These are phyloP conservation scores for Eristalis arbustorum DNA, from an alignment of 2,888 invertebrate species.

Conservation along the genomic window DNA sequence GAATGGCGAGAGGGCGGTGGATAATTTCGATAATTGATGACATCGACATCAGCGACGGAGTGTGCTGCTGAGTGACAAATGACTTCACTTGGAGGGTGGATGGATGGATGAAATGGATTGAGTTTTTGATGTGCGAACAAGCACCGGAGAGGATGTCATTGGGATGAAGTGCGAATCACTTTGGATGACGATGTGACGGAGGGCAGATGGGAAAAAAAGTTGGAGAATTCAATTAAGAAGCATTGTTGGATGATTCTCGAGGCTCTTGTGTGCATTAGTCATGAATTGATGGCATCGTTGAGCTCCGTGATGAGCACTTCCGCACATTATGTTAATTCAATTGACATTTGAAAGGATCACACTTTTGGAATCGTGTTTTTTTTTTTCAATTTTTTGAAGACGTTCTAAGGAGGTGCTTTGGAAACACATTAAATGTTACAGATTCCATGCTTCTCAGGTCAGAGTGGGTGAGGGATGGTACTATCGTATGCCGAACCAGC, in stretches of 20 bases:
- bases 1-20: not conserved
- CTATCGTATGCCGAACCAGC: no score
- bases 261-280: not conserved
- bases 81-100: not conserved
- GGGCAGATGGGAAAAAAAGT: not conserved
- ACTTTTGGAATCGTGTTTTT: not conserved
- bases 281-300: not conserved
- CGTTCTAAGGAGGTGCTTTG: no score
- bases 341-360: not conserved
- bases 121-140: conserved; percentile 22
- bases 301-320: not conserved
- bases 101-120: conserved; percentile 25
- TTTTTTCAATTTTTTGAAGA: no score
- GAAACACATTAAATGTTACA: no score
- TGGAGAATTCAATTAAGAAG: not conserved
- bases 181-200: not conserved
- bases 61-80: conserved; percentile 33
- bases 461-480: no score
- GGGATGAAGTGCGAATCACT: conserved; percentile 2
- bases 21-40: conserved; percentile 49
- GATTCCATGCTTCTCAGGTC: no score
- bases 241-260: not conserved
- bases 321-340: not conserved
- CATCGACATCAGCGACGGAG: not conserved
- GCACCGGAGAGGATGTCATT: not conserved